Conservation (phyloP, 2,113 vertebrate species). For the Microtus oregoni region DNA sequence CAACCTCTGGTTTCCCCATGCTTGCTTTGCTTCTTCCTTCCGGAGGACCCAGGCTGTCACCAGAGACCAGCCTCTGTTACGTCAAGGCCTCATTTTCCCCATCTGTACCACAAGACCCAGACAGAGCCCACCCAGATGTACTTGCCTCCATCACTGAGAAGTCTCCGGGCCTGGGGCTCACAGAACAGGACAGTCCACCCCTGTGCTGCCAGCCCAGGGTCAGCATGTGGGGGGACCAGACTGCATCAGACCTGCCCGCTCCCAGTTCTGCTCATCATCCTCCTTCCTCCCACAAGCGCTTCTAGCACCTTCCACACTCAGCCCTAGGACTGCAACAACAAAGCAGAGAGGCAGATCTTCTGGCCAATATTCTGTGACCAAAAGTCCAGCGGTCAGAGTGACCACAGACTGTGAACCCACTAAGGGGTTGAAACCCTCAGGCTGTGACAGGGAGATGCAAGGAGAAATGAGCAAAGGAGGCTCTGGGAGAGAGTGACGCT, state of each 20-base stretch:
- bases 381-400: neutral
- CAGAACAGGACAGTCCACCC: neutral
- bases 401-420: neutral
- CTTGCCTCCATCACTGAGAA: neutral
- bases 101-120: neutral
- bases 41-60: neutral
- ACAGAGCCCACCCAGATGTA: neutral
- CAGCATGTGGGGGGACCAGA: no score
- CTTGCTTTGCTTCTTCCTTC: neutral
- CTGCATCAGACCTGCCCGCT: neutral
- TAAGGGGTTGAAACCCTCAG: neutral
- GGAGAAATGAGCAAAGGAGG: neutral
- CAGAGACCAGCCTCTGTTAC: neutral
- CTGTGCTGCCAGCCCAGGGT: neutral
- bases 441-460: neutral
- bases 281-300: neutral
- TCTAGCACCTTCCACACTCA: neutral
- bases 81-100: neutral
- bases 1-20: neutral
- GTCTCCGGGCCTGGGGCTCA: neutral
- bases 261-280: no score
- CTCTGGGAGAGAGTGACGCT: neutral
- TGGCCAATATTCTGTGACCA: neutral
- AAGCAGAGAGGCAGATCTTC: no score
- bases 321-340: neutral